Base-by-base conservation (phyloP, 2,888 invertebrate genomes). In the Papilio elwesi region DNA sequence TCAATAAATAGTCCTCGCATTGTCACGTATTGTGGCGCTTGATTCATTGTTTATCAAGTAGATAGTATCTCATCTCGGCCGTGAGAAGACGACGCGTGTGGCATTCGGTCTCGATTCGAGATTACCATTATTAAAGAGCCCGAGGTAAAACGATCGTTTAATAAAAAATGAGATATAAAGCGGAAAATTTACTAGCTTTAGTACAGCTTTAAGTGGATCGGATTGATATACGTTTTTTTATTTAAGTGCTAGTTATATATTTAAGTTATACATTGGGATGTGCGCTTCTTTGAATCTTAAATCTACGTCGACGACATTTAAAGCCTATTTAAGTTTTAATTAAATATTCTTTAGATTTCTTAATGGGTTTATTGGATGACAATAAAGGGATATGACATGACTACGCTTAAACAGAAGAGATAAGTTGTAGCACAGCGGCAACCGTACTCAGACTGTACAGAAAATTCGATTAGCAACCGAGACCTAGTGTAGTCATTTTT, bases 1-100 rank as follows among this genome's bases (percentile, higher is more conserved):
- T 90, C 89, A 89, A 90, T 90, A 91, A 89, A 90, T 80, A 79
- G 87, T 86, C 81, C 77, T 75, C 80, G 81, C 83, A 87, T 85
- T 87, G 89, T 89, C 83, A 77, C 76, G 53, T 62, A 43, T 85
- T 87, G 89, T 88, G 83, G 76, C 76, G 51, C 57, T 78, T 80
- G 80, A 80, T 81, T 80, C 80, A 81, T 78, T 70, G 77, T 75
- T 78, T 80, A 80, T 80, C 79, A 78, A 72, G 51, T 63, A 74
- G 75, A 78, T 75, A 68, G 73, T 76, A 78, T 77, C 68, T 74
- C 75, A 76, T 76, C 75, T 65, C n/a, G 49, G 51, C 71, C 78
- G 77, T 79, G 79, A 78, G 79, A 77, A 76, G 65, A 43, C 77
- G 26, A 53, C 76, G 79, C 79, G 81, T 81, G 81, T 81, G 80